Conservation (phyloP, 2,888 invertebrate genomes). For the Dicyrtoma fusca region DNA sequence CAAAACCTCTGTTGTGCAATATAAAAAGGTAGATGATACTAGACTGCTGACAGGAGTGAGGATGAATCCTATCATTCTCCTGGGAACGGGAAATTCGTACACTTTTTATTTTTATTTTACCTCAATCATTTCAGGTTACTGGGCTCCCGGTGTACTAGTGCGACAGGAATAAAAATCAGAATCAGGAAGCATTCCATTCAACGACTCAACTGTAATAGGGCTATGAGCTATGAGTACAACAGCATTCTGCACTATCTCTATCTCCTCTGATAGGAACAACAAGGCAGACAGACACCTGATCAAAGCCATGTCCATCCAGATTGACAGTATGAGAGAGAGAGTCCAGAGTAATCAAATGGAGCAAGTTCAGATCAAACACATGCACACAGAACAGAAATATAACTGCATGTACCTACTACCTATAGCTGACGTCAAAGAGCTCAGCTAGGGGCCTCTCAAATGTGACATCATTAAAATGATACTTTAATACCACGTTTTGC, state of each 20-base stretch:
- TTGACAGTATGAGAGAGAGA: slow-evolving; percentile 37
- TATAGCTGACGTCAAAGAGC: no score
- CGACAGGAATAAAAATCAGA: slow-evolving; percentile 33
- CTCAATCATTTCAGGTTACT: slow-evolving; percentile 13
- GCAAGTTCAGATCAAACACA: background rate
- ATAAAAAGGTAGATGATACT: no score
- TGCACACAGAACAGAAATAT: no score
- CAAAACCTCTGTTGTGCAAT: background rate
- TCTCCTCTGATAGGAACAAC: background rate
- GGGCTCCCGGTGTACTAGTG: slow-evolving; percentile 18
- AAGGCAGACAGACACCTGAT: slow-evolving; percentile 19
- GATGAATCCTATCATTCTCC: no score
- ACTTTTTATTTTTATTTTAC: slow-evolving; percentile 11
- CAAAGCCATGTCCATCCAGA: slow-evolving; percentile 43
- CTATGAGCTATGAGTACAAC: no score
- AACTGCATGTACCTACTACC: no score
- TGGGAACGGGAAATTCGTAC: background rate
- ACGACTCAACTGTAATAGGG: slow-evolving; percentile 1
- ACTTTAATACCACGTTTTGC: no score
- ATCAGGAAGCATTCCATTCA: background rate
- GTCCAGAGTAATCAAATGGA: slow-evolving; percentile 32
- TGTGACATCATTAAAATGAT: no score
- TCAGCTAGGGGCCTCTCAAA: no score
- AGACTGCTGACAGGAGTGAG: no score
- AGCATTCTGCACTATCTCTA: no score